Conservation (phyloP, 1,140 invertebrate species). For the Pogonomyrmex barbatus region DNA sequence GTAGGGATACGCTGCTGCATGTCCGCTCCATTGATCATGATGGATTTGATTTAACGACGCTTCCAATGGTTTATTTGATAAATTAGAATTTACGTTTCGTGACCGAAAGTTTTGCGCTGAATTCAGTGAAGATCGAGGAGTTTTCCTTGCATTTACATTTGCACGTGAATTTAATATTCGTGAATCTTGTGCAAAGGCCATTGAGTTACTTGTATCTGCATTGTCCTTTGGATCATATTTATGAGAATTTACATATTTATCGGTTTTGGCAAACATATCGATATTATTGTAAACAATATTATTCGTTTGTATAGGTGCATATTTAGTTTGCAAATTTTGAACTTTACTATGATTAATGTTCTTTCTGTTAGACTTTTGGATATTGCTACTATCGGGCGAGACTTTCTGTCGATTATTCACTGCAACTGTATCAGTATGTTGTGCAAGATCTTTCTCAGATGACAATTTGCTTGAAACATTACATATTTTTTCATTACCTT, state of each 20-base stretch:
- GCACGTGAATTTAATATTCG: background rate
- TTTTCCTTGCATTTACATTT: background rate
- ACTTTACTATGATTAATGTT: constrained; percentile 34
- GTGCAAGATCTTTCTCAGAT: background rate
- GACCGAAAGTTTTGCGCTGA: background rate
- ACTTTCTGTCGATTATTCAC: background rate
- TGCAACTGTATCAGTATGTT: background rate
- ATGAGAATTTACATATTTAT: background rate
- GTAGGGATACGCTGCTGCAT: no score
- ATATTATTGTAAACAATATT: background rate
- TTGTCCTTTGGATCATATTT: background rate
- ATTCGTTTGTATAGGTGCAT: constrained; percentile 30
- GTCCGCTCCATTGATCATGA: background rate
- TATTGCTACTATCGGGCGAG: background rate
- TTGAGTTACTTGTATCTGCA: background rate
- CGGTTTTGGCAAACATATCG: background rate
- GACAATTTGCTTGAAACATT: background rate
- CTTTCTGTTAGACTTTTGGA: background rate
- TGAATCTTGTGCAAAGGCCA: background rate
- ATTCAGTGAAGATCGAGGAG: background rate
- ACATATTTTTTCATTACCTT: background rate
- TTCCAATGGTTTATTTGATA: background rate
- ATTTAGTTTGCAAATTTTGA: constrained; percentile 7
- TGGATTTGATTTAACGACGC: background rate
- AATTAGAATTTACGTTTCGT: background rate